Evolutionary conservation across 2,113 vertebrate species (phyloP).

Genomic region (Paraplagusia blochii): DNA sequence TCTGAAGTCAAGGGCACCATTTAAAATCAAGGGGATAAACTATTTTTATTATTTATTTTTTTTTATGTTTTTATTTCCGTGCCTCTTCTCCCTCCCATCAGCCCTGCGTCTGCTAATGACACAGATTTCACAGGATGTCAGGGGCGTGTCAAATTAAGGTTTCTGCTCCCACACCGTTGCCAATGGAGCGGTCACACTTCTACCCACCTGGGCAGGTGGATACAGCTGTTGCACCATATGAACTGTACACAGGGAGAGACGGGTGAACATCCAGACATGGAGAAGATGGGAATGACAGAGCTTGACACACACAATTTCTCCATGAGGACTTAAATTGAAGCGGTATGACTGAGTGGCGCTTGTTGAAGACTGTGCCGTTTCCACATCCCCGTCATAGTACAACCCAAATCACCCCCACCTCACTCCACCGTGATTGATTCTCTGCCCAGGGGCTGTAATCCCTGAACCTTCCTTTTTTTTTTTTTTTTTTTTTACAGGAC

Average conservation of each 20-base stretch:
- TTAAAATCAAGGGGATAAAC: constrained; percentile 66
- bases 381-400: constrained; percentile 14
- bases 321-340: constrained; percentile 55
- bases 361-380: constrained; percentile 40
- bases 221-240: constrained; percentile 21
- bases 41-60: constrained; percentile 47
- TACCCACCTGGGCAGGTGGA: constrained; percentile 41
- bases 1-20: constrained; percentile 73
- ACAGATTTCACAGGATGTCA: constrained; percentile 63
- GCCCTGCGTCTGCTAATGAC: constrained; percentile 57
- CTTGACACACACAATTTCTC: constrained; percentile 43
- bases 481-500: constrained; percentile 44
- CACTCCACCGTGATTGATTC: constrained; percentile 63
- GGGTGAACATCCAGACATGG: constrained; percentile 28
- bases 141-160: constrained; percentile 45
- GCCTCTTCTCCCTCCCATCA: constrained; percentile 42
- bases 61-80: constrained; percentile 49
- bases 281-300: constrained; percentile 45
- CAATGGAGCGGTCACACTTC: constrained; percentile 35
- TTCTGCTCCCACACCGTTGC: constrained; percentile 35
- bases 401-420: constrained; percentile 34
- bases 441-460: constrained; percentile 55
- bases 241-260: constrained; percentile 22
- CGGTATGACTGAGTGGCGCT: constrained; percentile 46
- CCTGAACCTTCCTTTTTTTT: constrained; percentile 63